Evolutionary conservation across 2,888 invertebrate species (phyloP).

Genomic region (Brenthis daphne): DNA sequence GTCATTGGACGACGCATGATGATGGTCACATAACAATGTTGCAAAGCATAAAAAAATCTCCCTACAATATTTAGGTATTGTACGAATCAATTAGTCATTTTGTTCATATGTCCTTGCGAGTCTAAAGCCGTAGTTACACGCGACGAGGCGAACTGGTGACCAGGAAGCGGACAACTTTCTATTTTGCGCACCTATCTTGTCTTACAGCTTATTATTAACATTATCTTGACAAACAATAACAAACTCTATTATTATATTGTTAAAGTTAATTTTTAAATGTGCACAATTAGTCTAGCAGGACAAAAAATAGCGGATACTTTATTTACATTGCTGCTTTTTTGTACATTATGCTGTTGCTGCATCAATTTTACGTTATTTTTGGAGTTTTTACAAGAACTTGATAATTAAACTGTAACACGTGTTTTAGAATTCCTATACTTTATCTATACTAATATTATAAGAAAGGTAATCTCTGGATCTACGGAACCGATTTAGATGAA

Average conservation of each 20-base stretch:
- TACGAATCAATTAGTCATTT: constrained; percentile 19
- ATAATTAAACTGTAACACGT: no score
- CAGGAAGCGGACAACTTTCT: constrained; percentile 82
- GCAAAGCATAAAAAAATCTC: not conserved
- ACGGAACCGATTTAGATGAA: no score
- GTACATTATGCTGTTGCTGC: constrained; percentile 22
- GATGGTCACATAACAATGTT: no score
- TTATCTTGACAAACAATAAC: constrained; percentile 46
- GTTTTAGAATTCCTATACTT: no score
- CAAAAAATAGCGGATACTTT: constrained; percentile 34
- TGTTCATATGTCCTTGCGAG: constrained; percentile 45
- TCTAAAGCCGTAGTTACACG: constrained; percentile 47
- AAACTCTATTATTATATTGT: constrained; percentile 34
- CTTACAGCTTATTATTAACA: constrained; percentile 59
- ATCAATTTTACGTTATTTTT: not conserved
- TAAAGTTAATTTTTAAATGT: constrained; percentile 38
- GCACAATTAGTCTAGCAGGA: constrained; percentile 28
- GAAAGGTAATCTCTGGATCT: no score
- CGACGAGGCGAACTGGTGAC: constrained; percentile 71
- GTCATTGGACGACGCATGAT: no score
- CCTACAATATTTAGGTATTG: constrained; percentile 12
- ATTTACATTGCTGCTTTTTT: constrained; percentile 24
- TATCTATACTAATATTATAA: no score
- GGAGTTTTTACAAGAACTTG: no score
- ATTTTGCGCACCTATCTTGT: constrained; percentile 80